A percentile compares a stretch with the other conserved stretches of the same genome.
phyloP scores from a whole-genome alignment of 2,888 invertebrate genomes.

The Anorthoa munda region DNA sequence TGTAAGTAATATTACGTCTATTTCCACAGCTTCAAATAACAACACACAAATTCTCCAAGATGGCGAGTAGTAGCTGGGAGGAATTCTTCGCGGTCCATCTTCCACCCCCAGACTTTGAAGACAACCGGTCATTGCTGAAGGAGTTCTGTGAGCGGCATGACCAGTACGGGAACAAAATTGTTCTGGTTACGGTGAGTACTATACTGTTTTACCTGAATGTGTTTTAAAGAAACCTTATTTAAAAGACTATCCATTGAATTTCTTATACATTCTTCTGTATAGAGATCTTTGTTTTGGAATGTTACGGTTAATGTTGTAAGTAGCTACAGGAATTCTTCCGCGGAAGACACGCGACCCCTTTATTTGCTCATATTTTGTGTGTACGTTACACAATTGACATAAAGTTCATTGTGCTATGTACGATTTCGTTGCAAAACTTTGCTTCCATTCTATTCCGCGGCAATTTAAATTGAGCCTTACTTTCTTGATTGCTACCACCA shows the following conservation, averaged over 20 bases:
- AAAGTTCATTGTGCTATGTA: too few species aligned
- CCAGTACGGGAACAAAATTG: slow-evolving; percentile 93
- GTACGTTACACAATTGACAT: too few species aligned
- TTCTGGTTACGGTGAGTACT: slow-evolving; percentile 94
- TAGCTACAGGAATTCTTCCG: too few species aligned
- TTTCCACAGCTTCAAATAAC: slow-evolving; percentile 32
- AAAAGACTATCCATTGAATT: neutral
- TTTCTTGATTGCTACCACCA: too few species aligned
- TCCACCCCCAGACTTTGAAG: slow-evolving; percentile 94
- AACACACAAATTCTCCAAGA: slow-evolving; percentile 42
- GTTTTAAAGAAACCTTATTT: neutral
- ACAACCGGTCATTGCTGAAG: slow-evolving; percentile 93
- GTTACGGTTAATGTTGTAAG: too few species aligned
- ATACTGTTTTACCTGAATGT: neutral
- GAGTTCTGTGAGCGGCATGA: slow-evolving; percentile 94
- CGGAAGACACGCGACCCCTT: too few species aligned
- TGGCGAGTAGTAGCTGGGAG: slow-evolving; percentile 93
- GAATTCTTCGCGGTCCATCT: slow-evolving; percentile 95
- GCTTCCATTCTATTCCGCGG: too few species aligned
- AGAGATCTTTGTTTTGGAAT: neutral
- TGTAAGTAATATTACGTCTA: too few species aligned
- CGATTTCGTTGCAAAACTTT: too few species aligned
- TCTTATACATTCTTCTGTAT: neutral
- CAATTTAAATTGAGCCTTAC: too few species aligned
- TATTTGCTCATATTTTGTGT: too few species aligned